Evolutionary conservation across 2,888 invertebrate species (phyloP), one percentile per base, ranked within the genome.

Genomic region (Sericinus montela): DNA sequence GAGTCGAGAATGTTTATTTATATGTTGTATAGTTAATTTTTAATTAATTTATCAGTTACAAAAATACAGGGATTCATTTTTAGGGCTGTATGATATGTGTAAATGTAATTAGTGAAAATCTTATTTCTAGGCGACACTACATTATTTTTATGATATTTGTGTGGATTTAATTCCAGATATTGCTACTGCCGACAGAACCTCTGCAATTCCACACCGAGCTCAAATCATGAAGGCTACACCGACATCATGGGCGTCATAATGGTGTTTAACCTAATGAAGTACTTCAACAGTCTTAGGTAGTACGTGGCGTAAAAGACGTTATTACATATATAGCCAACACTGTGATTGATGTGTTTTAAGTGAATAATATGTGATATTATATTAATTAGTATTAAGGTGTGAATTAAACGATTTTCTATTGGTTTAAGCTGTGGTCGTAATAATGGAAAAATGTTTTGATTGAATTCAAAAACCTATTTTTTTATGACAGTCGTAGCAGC

Each of bases 141-240:
- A 19, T 19, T 19, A 3, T 19, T 19, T 19, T 19, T 19, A 28
- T 30, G 8, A 30, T 15, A 14, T 28, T 8, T 23, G 13, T 32
- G n/a, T 30, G 3, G 3, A 13, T 19, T 23, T 13, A 38, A 0
- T 48, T 84, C 11, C 82, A 88, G 87, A 60, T 92, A 93, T 73
- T 96, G 96, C 72, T 95, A 94, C 74, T 96, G 96, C 67, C 90
- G 92, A 32, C 90, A 90, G 37, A 89, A 93, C 65, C 83, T 95
- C 36, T 96, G 96, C 80, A 96, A 96, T 77, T 80, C 91, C 70
- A 90, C 69, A 25, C 78, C 88, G 13, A 83, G 64, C 49, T 75
- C 87, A 1, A 83, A 74, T 69, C 65, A 89, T 71, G 76, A 84
- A 56, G 85, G 84, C 1, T 90, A 90, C 69, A 90, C 91, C 0